Evolutionary conservation across 2,888 invertebrate species (phyloP).

Genomic region (Acleris emargana): DNA sequence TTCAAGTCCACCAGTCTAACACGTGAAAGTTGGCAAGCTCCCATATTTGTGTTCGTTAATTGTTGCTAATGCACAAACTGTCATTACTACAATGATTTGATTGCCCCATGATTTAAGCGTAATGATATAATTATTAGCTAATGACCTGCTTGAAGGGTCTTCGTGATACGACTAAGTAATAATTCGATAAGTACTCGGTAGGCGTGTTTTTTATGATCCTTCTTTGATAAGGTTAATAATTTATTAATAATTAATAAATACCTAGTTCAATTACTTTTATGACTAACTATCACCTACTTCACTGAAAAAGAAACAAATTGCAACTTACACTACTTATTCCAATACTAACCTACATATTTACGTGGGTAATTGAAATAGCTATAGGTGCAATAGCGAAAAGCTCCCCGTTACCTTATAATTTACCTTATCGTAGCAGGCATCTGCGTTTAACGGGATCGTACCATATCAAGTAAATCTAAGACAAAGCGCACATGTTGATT

Average conservation of each 20-base stretch:
- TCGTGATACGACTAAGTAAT: background rate
- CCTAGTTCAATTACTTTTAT: too few relatives aligned
- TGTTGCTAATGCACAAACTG: conserved; percentile 4
- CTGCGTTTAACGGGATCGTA: conserved; percentile 21
- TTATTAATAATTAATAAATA: too few relatives aligned
- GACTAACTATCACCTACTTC: too few relatives aligned
- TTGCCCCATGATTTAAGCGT: conserved; percentile 10
- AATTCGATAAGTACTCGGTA: background rate
- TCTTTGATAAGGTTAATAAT: too few relatives aligned
- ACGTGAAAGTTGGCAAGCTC: conserved; percentile 6
- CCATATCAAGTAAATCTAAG: conserved; percentile 13
- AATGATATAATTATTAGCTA: conserved; percentile 26
- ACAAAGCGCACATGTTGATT: background rate
- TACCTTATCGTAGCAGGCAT: conserved; percentile 19
- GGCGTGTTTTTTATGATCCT: background rate
- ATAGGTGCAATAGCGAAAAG: conserved; percentile 6
- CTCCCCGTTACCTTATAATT: conserved; percentile 22
- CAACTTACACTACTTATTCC: background rate
- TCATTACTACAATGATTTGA: conserved; percentile 12
- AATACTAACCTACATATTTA: background rate
- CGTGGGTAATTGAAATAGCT: conserved; percentile 13
- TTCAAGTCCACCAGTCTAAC: background rate
- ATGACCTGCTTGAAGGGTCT: conserved; percentile 14
- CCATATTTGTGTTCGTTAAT: conserved; percentile 12
- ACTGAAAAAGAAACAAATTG: background rate